Conservation (phyloP, 2,888 invertebrate genomes). For the Idaea biselata region DNA sequence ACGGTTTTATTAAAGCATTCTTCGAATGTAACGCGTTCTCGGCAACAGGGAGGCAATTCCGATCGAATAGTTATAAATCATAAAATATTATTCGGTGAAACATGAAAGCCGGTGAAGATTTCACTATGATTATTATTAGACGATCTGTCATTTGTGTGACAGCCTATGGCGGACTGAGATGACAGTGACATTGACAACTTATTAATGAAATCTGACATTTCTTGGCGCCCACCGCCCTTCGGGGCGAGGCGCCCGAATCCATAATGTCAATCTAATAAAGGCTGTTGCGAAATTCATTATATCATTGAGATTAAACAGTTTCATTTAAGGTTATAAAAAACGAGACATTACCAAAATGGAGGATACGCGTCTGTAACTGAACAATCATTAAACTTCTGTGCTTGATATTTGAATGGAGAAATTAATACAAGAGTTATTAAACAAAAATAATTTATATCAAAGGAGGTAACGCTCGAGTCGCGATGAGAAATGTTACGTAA, state of each 20-base stretch:
- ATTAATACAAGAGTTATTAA: conserved; percentile 67
- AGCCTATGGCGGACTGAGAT: conserved; percentile 27
- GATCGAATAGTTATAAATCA: conserved; percentile 2
- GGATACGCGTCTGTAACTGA: conserved; percentile 20
- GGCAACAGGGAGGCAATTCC: neutral
- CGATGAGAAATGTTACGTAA: conserved; percentile 19
- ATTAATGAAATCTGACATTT: conserved; percentile 50
- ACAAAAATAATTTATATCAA: conserved; percentile 53
- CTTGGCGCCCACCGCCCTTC: conserved; percentile 40
- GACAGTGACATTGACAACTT: conserved; percentile 54
- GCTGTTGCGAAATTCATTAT: conserved; percentile 2
- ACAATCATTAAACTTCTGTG: conserved; percentile 63
- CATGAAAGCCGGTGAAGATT: conserved; percentile 30
- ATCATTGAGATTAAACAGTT: conserved; percentile 8
- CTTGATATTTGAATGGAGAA: conserved; percentile 58
- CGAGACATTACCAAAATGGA: neutral
- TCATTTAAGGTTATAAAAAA: neutral
- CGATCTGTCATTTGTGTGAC: conserved; percentile 40
- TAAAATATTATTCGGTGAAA: conserved; percentile 10
- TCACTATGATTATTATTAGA: conserved; percentile 37
- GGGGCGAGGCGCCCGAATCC: conserved; percentile 7
- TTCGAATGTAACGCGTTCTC: conserved; percentile 3
- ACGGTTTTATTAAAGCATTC: conserved; percentile 18
- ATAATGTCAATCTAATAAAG: conserved; percentile 7
- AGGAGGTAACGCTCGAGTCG: neutral